phyloP scores from a whole-genome alignment of 2,113 vertebrate genomes.

The Lota lota region DNA sequence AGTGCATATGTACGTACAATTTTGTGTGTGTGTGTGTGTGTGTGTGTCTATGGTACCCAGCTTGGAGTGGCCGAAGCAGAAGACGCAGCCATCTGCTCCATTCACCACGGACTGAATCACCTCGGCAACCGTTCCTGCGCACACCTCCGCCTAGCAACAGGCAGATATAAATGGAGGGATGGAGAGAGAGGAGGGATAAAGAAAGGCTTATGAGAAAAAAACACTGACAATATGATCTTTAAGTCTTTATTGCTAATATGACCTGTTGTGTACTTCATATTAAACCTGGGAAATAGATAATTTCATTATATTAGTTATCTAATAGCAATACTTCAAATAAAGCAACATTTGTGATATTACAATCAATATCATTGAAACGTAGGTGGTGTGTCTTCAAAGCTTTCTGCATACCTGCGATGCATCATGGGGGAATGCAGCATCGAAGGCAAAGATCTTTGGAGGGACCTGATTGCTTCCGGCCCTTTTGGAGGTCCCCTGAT shows the following conservation, averaged over 20 bases:
- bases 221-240: not conserved
- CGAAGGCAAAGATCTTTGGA: slow-evolving; percentile 97
- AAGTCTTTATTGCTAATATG: not conserved
- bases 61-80: slow-evolving; percentile 97
- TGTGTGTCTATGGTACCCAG: slow-evolving; percentile 77
- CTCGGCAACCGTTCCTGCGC: slow-evolving; percentile 93
- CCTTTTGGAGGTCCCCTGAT: slow-evolving; percentile 82
- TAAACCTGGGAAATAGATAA: not conserved
- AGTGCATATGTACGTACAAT: not conserved
- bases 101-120: slow-evolving; percentile 99
- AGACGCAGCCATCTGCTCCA: slow-evolving; percentile 96
- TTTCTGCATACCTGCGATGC: slow-evolving; percentile 85
- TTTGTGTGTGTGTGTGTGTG: slow-evolving; percentile 7
- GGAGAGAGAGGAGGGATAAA: not conserved
- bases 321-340: not conserved
- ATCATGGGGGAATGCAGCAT: slow-evolving; percentile 93
- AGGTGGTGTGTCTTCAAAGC: not conserved
- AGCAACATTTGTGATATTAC: no score
- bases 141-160: slow-evolving; percentile 87
- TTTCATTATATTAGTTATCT: not conserved
- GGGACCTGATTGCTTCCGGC: slow-evolving; percentile 83
- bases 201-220: not conserved
- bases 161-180: slow-evolving; percentile 18
- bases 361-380: not conserved
- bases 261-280: not conserved